Percentiles rank a stretch among this genome's conserved stretches.
Evolutionary conservation across 1,140 invertebrate species (phyloP).

Genomic region (Pseudomyrmex concolor): DNA sequence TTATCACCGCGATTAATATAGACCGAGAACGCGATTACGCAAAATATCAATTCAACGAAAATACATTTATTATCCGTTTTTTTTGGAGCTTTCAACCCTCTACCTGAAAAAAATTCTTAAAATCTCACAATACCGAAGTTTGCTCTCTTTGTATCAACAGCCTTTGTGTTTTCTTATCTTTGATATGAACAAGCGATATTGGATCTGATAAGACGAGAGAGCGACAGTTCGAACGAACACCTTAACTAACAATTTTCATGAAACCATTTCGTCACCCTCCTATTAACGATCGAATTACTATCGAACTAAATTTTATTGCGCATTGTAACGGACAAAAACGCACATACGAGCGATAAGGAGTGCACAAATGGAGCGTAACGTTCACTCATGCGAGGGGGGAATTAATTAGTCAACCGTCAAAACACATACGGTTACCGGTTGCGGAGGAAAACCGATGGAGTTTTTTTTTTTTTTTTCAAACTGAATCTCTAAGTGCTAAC

Average conservation of each 20-base stretch:
- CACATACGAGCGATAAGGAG: conserved; percentile 24
- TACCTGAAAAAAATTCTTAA: too few relatives aligned
- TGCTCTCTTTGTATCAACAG: too few relatives aligned
- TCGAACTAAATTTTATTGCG: not conserved
- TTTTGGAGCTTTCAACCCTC: too few relatives aligned
- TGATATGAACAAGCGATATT: too few relatives aligned
- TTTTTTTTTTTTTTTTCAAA: conserved; percentile 39
- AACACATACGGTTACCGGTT: conserved; percentile 31
- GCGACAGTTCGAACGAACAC: not conserved
- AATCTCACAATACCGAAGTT: too few relatives aligned
- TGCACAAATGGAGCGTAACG: conserved; percentile 7
- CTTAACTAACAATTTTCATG: not conserved
- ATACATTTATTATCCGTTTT: too few relatives aligned
- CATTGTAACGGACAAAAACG: conserved; percentile 14
- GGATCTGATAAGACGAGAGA: too few relatives aligned
- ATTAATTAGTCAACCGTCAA: conserved; percentile 69
- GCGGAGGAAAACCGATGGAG: conserved; percentile 38
- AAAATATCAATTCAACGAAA: too few relatives aligned
- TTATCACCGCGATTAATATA: too few relatives aligned
- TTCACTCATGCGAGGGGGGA: conserved; percentile 6
- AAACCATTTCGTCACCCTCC: not conserved
- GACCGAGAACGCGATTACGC: too few relatives aligned
- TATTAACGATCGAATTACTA: conserved; percentile 8
- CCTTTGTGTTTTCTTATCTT: too few relatives aligned
- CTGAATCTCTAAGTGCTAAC: conserved; percentile 57